phyloP scores from a whole-genome alignment of 2,888 invertebrate species.

The Leptinotarsa juncta region DNA sequence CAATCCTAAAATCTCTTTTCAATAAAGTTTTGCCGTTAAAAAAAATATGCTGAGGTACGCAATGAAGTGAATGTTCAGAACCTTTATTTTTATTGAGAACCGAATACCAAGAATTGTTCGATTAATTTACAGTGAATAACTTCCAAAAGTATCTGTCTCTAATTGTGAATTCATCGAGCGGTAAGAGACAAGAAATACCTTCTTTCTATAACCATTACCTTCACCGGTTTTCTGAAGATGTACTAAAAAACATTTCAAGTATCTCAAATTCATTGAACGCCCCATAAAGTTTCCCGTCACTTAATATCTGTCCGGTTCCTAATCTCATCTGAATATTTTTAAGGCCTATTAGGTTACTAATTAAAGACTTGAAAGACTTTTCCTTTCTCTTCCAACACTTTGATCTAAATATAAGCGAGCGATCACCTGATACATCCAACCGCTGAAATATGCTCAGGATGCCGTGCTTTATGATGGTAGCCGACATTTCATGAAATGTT shows the following conservation, averaged over 20 bases:
- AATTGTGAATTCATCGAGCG: conserved; percentile 10
- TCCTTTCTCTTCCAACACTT: conserved; percentile 41
- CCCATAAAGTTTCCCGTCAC: conserved; percentile 20
- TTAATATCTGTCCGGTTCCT: conserved; percentile 33
- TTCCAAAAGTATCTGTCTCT: not conserved
- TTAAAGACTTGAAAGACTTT: conserved; percentile 49
- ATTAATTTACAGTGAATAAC: no score
- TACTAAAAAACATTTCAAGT: not conserved
- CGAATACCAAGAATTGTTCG: no score
- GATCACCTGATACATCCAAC: conserved; percentile 33
- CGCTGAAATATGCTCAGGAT: conserved; percentile 16
- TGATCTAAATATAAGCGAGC: conserved; percentile 51
- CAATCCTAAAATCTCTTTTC: no score
- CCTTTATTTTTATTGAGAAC: no score
- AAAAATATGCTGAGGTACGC: no score
- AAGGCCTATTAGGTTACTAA: conserved; percentile 40
- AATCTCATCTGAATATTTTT: conserved; percentile 30
- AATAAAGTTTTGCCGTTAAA: no score
- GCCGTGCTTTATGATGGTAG: conserved; percentile 16
- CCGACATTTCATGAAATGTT: conserved; percentile 14
- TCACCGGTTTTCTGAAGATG: not conserved
- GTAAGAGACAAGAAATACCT: not conserved
- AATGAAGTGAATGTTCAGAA: no score
- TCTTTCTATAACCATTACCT: not conserved
- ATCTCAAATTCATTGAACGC: conserved; percentile 2